phyloP scores from a whole-genome alignment of 2,113 vertebrate genomes.

The Cryptomyrus ogoouensis region DNA sequence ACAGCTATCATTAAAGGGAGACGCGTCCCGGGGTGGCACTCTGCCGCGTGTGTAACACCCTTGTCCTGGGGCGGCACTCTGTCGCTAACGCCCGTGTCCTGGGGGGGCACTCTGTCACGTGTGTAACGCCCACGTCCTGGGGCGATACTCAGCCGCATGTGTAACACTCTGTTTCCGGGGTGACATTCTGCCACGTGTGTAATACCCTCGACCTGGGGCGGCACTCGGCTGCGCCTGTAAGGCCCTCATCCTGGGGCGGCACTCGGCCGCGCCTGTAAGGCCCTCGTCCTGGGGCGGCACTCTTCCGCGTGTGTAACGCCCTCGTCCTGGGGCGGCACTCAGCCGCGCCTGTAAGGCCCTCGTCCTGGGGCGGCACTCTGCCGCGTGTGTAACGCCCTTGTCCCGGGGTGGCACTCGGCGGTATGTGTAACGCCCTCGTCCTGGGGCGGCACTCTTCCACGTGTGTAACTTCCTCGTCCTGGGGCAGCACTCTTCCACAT shows the following conservation, averaged over 20 bases:
- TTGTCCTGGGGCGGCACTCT: no score
- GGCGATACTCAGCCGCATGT: neutral
- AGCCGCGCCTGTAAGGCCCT: neutral
- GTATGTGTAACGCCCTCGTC: rapidly evolving
- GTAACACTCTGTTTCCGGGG: neutral
- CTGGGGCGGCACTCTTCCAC: no score
- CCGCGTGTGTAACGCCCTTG: neutral
- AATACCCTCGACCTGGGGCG: neutral
- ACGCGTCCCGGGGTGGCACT: neutral
- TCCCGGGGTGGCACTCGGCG: no score
- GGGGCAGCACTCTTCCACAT: neutral
- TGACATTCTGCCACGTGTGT: neutral
- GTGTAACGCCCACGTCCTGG: neutral
- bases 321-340: no score
- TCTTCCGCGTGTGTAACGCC: neutral
- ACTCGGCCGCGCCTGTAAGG: neutral
- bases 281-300: no score
- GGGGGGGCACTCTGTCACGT: no score
- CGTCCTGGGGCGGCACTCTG: no score
- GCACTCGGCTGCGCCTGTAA: neutral
- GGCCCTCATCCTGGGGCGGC: no score
- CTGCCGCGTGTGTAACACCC: neutral
- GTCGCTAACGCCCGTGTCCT: no score
- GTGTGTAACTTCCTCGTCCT: neutral
- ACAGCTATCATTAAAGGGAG: neutral